These are phyloP conservation scores for Hemichromis elongatus DNA, from an alignment of 2,113 vertebrate species.

Conservation along the genomic window DNA sequence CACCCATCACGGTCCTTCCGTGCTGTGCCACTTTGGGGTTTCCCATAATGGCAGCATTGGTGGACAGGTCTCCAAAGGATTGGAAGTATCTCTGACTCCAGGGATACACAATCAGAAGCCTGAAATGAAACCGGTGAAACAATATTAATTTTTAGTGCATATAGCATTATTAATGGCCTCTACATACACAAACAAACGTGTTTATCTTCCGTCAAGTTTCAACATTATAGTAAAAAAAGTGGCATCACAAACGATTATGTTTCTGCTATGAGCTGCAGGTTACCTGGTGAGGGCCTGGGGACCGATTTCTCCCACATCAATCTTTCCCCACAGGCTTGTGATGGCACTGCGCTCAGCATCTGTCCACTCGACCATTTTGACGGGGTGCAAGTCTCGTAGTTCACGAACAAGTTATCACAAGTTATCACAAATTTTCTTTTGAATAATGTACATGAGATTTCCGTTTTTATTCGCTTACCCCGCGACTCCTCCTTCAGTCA, in stretches of 20 bases:
- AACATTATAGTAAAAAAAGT: not conserved
- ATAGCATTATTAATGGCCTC: not conserved
- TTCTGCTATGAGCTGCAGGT: not conserved
- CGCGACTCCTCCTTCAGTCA: not conserved
- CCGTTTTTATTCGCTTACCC: not conserved
- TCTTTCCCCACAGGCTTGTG: conserved; percentile 28
- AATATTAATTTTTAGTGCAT: not conserved
- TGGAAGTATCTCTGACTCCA: conserved; percentile 81
- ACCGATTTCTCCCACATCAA: conserved; percentile 24
- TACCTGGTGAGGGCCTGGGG: conserved; percentile 57
- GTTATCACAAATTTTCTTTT: not conserved
- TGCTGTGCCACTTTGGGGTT: conserved; percentile 61
- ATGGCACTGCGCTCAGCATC: conserved; percentile 53
- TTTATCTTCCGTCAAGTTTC: not conserved
- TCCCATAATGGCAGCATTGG: conserved; percentile 63
- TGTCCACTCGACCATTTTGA: conserved; percentile 20
- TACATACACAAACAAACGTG: not conserved
- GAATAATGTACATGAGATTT: not conserved
- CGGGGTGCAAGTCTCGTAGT: not conserved
- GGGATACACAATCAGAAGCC: conserved; percentile 73
- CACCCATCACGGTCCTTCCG: conserved; percentile 72
- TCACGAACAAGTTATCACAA: not conserved
- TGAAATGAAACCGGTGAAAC: not conserved
- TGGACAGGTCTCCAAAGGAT: conserved; percentile 74
- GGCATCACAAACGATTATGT: not conserved